phyloP scores from a whole-genome alignment of 30 jellyfish, hydroid and myxozoan genomes.

The Morbakka virulenta region DNA sequence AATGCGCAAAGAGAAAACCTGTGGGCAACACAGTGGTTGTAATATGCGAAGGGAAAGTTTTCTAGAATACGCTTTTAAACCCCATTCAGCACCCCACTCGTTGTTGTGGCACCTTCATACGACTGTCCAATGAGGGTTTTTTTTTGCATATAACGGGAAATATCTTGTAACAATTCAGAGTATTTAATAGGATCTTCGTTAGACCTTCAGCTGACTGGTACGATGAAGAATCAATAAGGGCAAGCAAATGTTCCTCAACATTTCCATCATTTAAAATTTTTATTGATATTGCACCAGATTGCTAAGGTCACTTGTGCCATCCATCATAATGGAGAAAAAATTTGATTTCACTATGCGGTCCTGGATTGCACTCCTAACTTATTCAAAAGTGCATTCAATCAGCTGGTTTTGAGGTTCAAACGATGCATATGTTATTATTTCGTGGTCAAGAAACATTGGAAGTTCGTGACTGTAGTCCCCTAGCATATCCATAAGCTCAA shows the following conservation, averaged over 20 bases:
- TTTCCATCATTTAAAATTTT: not conserved
- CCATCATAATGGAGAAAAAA: slow-evolving; percentile 19
- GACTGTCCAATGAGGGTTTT: slow-evolving; percentile 16
- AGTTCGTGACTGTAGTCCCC: too few relatives aligned
- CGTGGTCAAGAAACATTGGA: slow-evolving; percentile 8
- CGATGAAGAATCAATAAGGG: too few relatives aligned
- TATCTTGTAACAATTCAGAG: too few relatives aligned
- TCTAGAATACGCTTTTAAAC: too few relatives aligned
- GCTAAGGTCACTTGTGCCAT: slow-evolving; percentile 19
- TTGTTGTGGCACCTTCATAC: slow-evolving; percentile 15
- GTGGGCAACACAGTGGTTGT: too few relatives aligned
- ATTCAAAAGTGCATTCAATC: too few relatives aligned
- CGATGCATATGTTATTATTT: not conserved
- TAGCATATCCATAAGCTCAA: slow-evolving; percentile 33
- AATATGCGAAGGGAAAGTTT: too few relatives aligned
- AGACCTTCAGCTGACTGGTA: too few relatives aligned
- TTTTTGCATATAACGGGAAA: not conserved
- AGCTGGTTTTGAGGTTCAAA: too few relatives aligned
- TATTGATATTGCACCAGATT: slow-evolving; percentile 17
- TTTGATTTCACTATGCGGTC: not conserved
- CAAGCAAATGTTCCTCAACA: not conserved
- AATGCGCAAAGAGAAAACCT: too few relatives aligned
- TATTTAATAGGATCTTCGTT: too few relatives aligned
- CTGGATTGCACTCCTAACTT: slow-evolving; percentile 24
- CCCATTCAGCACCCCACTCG: too few relatives aligned